These are phyloP conservation scores for Poeciliopsis paucimaculata DNA, from an alignment of 2,797 vertebrate species.

Conservation along the genomic window DNA sequence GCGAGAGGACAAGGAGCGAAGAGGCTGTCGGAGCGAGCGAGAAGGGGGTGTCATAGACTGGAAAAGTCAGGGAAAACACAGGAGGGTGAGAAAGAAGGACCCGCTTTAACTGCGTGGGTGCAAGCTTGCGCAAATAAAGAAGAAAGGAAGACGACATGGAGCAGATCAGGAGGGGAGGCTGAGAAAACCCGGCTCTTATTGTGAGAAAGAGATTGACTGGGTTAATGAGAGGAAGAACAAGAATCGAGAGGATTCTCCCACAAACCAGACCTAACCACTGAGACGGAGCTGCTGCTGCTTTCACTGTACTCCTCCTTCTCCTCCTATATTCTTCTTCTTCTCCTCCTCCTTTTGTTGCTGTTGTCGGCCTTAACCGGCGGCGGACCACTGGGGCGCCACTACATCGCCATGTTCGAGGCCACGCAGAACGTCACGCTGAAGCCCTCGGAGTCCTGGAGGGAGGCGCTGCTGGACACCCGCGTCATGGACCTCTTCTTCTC, in stretches of 20 bases:
- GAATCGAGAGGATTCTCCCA: constrained; percentile 34
- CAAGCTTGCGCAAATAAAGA: constrained; percentile 29
- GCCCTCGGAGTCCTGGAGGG: constrained; percentile 97
- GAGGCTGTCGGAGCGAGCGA: constrained; percentile 38
- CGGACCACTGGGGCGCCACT: constrained; percentile 98
- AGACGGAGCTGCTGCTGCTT: constrained; percentile 49
- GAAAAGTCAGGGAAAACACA: constrained; percentile 24
- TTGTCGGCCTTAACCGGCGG: constrained; percentile 93
- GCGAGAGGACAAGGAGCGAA: constrained; percentile 48
- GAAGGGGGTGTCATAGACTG: constrained; percentile 21
- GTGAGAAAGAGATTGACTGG: constrained; percentile 30
- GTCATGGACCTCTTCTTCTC: constrained; percentile 99
- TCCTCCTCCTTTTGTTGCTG: constrained; percentile 80
- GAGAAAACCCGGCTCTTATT: constrained; percentile 4
- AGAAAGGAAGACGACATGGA: constrained; percentile 48
- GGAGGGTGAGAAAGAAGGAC: constrained; percentile 33
- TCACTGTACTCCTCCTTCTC: constrained; percentile 59
- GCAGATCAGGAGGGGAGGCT: constrained; percentile 41
- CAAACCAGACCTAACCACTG: constrained; percentile 45
- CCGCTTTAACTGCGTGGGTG: constrained; percentile 11
- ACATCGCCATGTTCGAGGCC: constrained; percentile 99
- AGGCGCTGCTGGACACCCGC: constrained; percentile 95
- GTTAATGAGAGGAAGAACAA: constrained; percentile 52
- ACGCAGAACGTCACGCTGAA: constrained; percentile 98
- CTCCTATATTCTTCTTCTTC: constrained; percentile 53